Base-by-base conservation (phyloP, 1,140 invertebrate species). In the Drosophila willistoni region DNA sequence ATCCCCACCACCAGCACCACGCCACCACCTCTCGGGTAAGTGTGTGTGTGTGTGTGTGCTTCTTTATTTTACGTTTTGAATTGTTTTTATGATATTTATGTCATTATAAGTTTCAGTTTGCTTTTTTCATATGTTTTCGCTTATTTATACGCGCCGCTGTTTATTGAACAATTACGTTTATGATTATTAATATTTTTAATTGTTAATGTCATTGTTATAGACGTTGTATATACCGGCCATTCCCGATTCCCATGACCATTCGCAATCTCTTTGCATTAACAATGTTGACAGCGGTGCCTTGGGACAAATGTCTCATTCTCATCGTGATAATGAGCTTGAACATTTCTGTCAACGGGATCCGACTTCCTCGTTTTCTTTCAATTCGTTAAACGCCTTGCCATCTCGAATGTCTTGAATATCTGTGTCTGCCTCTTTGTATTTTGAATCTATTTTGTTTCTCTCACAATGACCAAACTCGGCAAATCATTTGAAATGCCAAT, bases 31-130 rank as follows among this genome's bases (percentile, higher is more conserved):
- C 51, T 63, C 36, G 33, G 13, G 51, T 7, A 51, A 29, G 4
- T 57, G 41, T 61, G 47, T 71, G 44, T 41, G 34, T 75, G 42
- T 78, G 65, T 81, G 77, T 62, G 70, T 78, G 68, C 77, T 71
- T 87, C 79, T 87, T 87, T 89, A 87, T 87, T 81, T 77, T 87
- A 82, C 83, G 83, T 84, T 79, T 73, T 84, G 85, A 89, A 89
- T 89, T 89, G 84, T 84, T 89, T 89, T 89, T 89, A 89, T 89
- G 84, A 78, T 89, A 90, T 89, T 89, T 89, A 89, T 89, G 84
- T 89, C 85, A 90, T 89, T 85, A 90, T 84, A 89, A 89, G 84
- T 89, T 89, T 84, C 74, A 68, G 81, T 71, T 55, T 68, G 84
- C 68, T 82, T 55, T 73, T 85, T 84, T 80, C 74, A 55, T 84